Base-by-base conservation (phyloP, 2,113 vertebrate genomes). In the Nasalis larvatus region DNA sequence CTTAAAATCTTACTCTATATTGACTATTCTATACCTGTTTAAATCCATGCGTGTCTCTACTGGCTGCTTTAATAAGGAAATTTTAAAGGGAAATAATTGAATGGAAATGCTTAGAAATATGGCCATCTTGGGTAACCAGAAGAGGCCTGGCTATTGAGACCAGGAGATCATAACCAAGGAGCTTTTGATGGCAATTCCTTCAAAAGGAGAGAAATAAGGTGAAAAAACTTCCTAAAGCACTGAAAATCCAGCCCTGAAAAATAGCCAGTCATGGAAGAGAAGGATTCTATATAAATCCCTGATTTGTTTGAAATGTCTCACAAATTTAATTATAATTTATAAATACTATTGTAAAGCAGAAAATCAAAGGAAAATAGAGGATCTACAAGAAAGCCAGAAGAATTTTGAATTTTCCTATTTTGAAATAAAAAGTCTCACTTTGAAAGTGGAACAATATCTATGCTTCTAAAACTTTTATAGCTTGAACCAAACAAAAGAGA, bases 61-160 rank as follows among this genome's bases (percentile, higher is more conserved):
- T 69, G n/a, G 35, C 23, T 95, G 37, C 37, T 52, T 77, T 81
- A 89, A 86, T 58, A 86, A 88, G 95, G 42, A 69, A 21, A 88
- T 82, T 93, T 86, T 93, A 78, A 86, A 87, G 40, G 89, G 35
- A 90, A 3, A 81, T 27, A 80, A 95, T 18, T 85, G 71, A 94
- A 42, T 78, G 54, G 16, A 96, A 89, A 80, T 86, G 49, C 60
- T 91, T 95, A 89, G 40, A 90, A 92, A 83, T 10, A 89, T 0
- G 63, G 91, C 76, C 21, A 92, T 16, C 58, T 42, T 54, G 52
- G 27, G 37, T 91, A n/a, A 63, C 1, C 71, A 92, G 71, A 84
- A 85, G 40, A 74, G 47, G 32, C 45, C 60, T 76, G 37, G 54
- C 47, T 69, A 21, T 68, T 91, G 23, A 56, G 87, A 86, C 68